Conservation (phyloP, 2,113 vertebrate genomes). For the Thamnaconus septentrionalis region DNA sequence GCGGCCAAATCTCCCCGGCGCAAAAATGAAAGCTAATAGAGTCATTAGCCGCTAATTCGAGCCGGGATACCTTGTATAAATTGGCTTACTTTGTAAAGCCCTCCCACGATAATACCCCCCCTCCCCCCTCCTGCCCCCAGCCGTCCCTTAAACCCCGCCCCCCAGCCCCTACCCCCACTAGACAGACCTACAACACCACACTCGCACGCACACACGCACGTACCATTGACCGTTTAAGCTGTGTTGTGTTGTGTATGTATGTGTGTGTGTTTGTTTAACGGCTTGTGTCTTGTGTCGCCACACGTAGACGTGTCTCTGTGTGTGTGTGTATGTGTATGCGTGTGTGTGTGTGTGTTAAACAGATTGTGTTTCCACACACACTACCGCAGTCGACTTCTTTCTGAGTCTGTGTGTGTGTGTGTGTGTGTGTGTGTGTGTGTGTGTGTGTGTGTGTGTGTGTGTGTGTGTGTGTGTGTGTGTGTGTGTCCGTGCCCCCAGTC, state of each 20-base stretch:
- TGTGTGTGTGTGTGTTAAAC: slow-evolving; percentile 44
- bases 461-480: too few relatives aligned
- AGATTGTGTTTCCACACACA: slow-evolving; percentile 39
- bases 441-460: too few relatives aligned
- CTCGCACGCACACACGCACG: slow-evolving; percentile 41
- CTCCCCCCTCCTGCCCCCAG: slow-evolving; percentile 31
- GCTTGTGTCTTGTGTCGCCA: too few relatives aligned
- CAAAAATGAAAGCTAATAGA: slow-evolving; percentile 99
- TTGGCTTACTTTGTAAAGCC: slow-evolving; percentile 99
- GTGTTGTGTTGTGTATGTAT: slow-evolving; percentile 54
- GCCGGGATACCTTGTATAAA: slow-evolving; percentile 90
- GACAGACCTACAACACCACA: slow-evolving; percentile 1
- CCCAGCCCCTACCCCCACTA: background rate
- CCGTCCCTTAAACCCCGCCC: slow-evolving; percentile 40
- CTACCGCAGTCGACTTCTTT: background rate
- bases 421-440: too few relatives aligned
- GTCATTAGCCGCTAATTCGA: slow-evolving; percentile 99
- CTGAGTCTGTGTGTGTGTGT: too few relatives aligned
- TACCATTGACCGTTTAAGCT: slow-evolving; percentile 8
- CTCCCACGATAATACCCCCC: slow-evolving; percentile 83
- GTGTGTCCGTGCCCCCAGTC: too few relatives aligned
- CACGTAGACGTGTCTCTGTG: too few relatives aligned
- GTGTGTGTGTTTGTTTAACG: slow-evolving; percentile 54
- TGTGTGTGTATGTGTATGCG: slow-evolving; percentile 56
- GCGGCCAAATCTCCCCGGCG: slow-evolving; percentile 96